Conservation (phyloP, 2,113 vertebrate genomes). For the Strix uralensis region DNA sequence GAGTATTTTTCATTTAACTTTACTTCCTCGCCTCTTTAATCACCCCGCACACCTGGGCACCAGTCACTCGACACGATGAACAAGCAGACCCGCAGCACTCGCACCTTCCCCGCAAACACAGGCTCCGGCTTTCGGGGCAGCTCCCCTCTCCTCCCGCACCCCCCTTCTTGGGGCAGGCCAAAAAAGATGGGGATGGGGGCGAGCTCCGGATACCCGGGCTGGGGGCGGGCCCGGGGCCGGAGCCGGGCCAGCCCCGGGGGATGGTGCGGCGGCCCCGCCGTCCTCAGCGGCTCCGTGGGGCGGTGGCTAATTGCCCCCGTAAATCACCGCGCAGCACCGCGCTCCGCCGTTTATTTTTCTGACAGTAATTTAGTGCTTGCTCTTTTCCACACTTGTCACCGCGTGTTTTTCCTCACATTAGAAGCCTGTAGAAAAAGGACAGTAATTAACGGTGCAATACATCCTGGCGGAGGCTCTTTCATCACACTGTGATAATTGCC, state of each 20-base stretch:
- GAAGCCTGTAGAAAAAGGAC: constrained; percentile 97
- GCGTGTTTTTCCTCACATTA: constrained; percentile 99
- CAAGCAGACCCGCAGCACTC: background rate
- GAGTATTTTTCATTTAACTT: background rate
- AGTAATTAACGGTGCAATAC: constrained; percentile 97
- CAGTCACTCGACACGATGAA: background rate
- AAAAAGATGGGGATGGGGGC: background rate
- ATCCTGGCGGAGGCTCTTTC: constrained; percentile 90
- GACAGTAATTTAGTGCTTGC: constrained; percentile 99
- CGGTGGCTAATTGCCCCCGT: constrained; percentile 99
- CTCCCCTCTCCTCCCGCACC: background rate
- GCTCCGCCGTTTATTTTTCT: constrained; percentile 98
- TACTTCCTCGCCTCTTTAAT: background rate
- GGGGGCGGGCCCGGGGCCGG: background rate
- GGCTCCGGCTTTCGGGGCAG: background rate
- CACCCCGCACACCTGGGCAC: background rate
- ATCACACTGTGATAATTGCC: constrained; percentile 99
- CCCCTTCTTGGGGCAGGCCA: background rate
- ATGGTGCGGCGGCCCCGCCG: constrained; percentile 34
- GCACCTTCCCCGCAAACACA: background rate
- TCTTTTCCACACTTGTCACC: constrained; percentile 99
- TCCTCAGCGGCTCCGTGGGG: constrained; percentile 90
- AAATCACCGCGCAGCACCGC: constrained; percentile 89
- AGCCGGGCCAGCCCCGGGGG: background rate
- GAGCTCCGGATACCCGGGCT: background rate